Evolutionary conservation across 2,113 vertebrate genomes (phyloP), one percentile per base, ranked within the genome.

Genomic region (Microcebus tavaratra): DNA sequence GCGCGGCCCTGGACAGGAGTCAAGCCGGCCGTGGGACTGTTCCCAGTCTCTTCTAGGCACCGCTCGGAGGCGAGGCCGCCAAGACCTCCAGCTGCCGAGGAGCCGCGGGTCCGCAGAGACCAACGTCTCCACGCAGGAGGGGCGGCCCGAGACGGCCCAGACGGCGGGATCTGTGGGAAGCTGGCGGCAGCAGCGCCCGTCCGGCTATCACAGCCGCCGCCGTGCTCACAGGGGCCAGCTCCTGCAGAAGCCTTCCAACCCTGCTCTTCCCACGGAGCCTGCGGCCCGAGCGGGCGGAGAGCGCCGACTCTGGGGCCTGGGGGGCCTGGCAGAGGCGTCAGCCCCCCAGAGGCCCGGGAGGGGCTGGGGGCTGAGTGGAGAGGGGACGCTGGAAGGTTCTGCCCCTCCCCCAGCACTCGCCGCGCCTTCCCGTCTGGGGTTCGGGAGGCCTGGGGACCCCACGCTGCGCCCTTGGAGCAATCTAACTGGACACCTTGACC

Each of bases 371-470:
- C 17, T 5, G 39, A 1, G 17, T 7, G 18, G 45, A 63, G 79
- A 53, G 25, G 0, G 4, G 29, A 7, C 0, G 7, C 2, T 20
- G 48, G 29, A 1, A 18, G 8, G 0, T 8, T 5, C 63, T 25
- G 50, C 7, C 27, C 48, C 29, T 23, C 31, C 34, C 27, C 23
- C 14, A 2, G 7, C 1, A 7, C 2, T 21, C 2, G 0, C 25
- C 12, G 6, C 67, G 14, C 15, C 55, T 72, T 81, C 73, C 83
- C 1, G 3, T 3, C 18, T 23, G 11, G 11, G 39, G 27, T 8
- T 73, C 67, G 1, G 25, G 55, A 31, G 39, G 31, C 21, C 70
- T 4, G 70, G 31, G 53, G 45, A 39, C 5, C 15, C 86, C 45
- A 29, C 20, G 6, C 12, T 53, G 55, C 57, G 45, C 48, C 25